Evolutionary conservation across 2,113 vertebrate genomes (phyloP), one percentile per base, ranked within the genome.

Genomic region (Onychostruthus taczanowskii): DNA sequence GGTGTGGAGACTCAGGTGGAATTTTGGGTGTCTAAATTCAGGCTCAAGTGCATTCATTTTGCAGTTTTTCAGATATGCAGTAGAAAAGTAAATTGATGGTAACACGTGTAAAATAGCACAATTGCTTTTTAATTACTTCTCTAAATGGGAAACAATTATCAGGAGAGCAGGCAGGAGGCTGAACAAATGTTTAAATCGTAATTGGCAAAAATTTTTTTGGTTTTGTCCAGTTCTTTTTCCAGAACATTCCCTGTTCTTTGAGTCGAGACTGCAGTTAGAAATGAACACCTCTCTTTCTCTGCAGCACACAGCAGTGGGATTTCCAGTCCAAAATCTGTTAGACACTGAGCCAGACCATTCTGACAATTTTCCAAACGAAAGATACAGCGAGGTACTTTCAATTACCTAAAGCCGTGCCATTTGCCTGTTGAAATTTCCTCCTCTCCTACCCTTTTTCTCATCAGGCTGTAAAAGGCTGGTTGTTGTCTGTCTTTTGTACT

Each of bases 61-160:
- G 67, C 33, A 7, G 63, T 62, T 92, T 92, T 90, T 74, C 67
- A 56, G 80, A 67, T 72, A 59, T 0, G 39, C 66, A 27, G 68
- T 41, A 46, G 73, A 56, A 84, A 89, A 93, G 39, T 56, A 53
- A 88, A 89, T 86, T 63, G 66, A 44, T 93, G 59, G 82, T 66
- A 95, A 74, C 53, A 52, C 5, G 0, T 88, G 68, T 87, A 44
- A 94, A 96, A 95, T 73, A 69, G 28, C 84, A 62, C 89, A 95
- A 89, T 91, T 95, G 81, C 89, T 89, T 95, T 94, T 97, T 95
- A 96, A 96, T 96, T 97, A 95, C 91, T 87, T 72, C 23, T 78
- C 53, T 96, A 82, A 95, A 95, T 95, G 87, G 70, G 70, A 91
- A 92, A 53, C 89, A 87, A 62, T 94, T 89, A 85, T 46, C 7